These are phyloP conservation scores for Dicranocentrus wangi DNA, from an alignment of 2,888 invertebrate species.

Conservation along the genomic window DNA sequence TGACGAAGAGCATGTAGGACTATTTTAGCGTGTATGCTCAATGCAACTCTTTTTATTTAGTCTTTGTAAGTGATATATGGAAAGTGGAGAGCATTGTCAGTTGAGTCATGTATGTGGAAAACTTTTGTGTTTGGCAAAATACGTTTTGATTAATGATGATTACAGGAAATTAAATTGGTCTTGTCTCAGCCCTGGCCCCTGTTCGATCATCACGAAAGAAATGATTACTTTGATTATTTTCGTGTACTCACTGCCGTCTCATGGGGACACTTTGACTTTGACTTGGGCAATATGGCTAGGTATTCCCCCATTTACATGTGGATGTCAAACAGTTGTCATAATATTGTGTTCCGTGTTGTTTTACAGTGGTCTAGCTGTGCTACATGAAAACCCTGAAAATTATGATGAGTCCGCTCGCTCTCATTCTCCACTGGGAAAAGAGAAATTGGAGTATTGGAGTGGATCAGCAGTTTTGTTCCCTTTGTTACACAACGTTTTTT, in stretches of 20 bases:
- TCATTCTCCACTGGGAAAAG: too few relatives aligned
- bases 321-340: neutral
- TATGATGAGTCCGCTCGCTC: too few relatives aligned
- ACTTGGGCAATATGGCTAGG: neutral
- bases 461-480: constrained; percentile 11
- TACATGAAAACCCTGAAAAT: neutral
- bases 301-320: too few relatives aligned
- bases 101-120: too few relatives aligned
- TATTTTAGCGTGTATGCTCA: too few relatives aligned
- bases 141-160: constrained; percentile 59
- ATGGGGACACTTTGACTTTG: constrained; percentile 31
- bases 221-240: constrained; percentile 34
- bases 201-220: constrained; percentile 9
- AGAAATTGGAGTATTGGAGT: neutral
- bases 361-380: too few relatives aligned
- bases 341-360: too few relatives aligned
- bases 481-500: constrained; percentile 17
- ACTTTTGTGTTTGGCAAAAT: too few relatives aligned
- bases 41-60: too few relatives aligned
- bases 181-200: constrained; percentile 1
- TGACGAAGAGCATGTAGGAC: too few relatives aligned
- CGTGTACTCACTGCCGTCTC: constrained; percentile 16
- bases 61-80: too few relatives aligned
- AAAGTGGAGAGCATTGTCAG: too few relatives aligned
- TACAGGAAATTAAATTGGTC: constrained; percentile 62